Percentiles rank a stretch among this genome's conserved stretches.
Conservation (phyloP, 37 sponge, comb jelly and placozoan genomes). For the Ephydatia muelleri region DNA sequence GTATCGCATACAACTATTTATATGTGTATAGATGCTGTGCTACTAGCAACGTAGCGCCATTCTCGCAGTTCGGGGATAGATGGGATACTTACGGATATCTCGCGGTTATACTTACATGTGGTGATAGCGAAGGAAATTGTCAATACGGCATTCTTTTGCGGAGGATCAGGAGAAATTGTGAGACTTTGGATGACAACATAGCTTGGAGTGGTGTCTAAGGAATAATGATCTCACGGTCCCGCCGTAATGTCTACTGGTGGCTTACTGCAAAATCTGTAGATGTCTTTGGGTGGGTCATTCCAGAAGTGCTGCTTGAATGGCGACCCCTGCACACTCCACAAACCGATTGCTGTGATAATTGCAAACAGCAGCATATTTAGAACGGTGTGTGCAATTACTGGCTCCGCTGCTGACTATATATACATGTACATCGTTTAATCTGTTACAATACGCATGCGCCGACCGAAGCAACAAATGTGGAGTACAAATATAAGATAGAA, state of each 20-base stretch:
- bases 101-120: slow-evolving; percentile 5
- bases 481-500: too few species aligned
- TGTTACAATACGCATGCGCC: too few species aligned
- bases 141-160: not conserved
- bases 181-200: not conserved
- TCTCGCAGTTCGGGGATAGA: too few species aligned
- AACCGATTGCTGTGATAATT: not conserved
- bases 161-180: slow-evolving; percentile 24
- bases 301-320: not conserved
- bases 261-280: not conserved
- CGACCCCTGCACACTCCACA: not conserved
- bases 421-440: too few species aligned
- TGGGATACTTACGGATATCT: not conserved
- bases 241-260: not conserved
- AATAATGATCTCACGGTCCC: not conserved
- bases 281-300: not conserved
- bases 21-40: too few species aligned
- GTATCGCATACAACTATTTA: too few species aligned
- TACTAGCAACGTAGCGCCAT: too few species aligned
- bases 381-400: not conserved
- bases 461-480: too few species aligned
- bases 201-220: not conserved
- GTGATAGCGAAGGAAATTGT: not conserved
- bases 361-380: not conserved
- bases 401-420: not conserved